Base-by-base conservation (phyloP, 1,140 invertebrate species). In the Sipha flava region DNA sequence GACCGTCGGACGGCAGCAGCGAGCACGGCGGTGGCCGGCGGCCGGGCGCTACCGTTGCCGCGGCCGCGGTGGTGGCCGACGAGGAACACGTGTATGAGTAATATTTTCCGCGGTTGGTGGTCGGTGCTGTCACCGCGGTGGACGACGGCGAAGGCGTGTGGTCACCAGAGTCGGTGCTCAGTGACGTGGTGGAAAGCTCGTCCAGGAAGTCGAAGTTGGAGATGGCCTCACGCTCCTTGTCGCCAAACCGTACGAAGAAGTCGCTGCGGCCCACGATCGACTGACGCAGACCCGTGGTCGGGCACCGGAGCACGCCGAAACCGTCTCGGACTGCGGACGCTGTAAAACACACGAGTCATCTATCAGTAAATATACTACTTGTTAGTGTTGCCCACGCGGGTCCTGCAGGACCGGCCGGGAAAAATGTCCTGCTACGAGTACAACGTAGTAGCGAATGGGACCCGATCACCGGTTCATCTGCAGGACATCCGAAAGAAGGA, bases 181-280 rank as follows among this genome's bases (percentile, higher is more conserved):
- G 80, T 26, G 84, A 86, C 31, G 87, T 87, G 77, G 88, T 86
- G 7, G 85, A 89, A 81, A 93, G 85, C 81, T 91, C 89, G 83
- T 93, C 89, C 70, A 93, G 87, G 86, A 93, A 93, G 86, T 93
- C 91, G 85, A 93, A 93, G 81, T 90, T 90, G 40, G 92, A 90
- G 68, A 93, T 90, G 29, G 92, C 91, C 84, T 92, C 91, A 70
- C 88, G 87, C 84, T 93, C 92, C 82, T 91, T 90, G 80, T 92
- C 91, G n/a, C 91, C 92, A 85, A 89, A 93, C 80, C 92, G 88
- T 43, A 92, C 89, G 87, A 89, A 93, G 85, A 93, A 91, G 83
- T 92, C 91, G 52, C 90, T 88, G 47, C 92, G 87, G 80, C 90
- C 91, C 82, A 93, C 90, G 84, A 93, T 92, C 81, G 90, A 91